A percentile compares a stretch with the other conserved stretches of the same genome.
Evolutionary conservation across 2,797 vertebrate species (phyloP).

Genomic region (Mastacembelus armatus): DNA sequence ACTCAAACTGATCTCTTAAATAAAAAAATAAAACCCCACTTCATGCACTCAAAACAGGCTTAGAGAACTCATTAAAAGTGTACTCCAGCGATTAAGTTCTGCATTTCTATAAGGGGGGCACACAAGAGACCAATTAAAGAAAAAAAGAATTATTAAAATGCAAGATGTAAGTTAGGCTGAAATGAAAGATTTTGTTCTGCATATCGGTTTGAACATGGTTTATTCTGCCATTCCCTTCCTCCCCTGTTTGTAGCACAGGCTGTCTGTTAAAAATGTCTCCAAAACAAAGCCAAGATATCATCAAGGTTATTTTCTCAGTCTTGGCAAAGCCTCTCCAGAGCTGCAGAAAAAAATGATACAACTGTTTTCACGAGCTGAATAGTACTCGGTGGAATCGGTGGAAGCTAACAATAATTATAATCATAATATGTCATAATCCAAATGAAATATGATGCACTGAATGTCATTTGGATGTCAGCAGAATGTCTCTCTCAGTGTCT

Average conservation of each 20-base stretch:
- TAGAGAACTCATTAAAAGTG: conserved; percentile 49
- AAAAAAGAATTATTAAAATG: background rate
- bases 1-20: conserved; percentile 18
- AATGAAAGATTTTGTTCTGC: background rate
- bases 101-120: background rate
- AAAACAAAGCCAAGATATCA: background rate
- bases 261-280: background rate
- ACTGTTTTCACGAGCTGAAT: background rate
- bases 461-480: too few species aligned
- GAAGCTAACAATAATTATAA: too few species aligned
- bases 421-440: background rate
- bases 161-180: background rate
- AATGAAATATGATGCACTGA: background rate
- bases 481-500: too few species aligned
- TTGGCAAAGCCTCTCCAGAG: too few species aligned
- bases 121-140: background rate
- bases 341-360: background rate
- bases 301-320: background rate
- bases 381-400: too few species aligned
- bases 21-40: conserved; percentile 21
- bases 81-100: conserved; percentile 6
- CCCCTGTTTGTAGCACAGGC: background rate
- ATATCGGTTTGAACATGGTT: background rate
- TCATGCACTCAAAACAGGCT: conserved; percentile 15
- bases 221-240: background rate